Percentiles rank a stretch among this genome's conserved stretches.
These are phyloP conservation scores for Magallana nippona DNA, from an alignment of 2,888 invertebrate genomes.

Conservation along the genomic window DNA sequence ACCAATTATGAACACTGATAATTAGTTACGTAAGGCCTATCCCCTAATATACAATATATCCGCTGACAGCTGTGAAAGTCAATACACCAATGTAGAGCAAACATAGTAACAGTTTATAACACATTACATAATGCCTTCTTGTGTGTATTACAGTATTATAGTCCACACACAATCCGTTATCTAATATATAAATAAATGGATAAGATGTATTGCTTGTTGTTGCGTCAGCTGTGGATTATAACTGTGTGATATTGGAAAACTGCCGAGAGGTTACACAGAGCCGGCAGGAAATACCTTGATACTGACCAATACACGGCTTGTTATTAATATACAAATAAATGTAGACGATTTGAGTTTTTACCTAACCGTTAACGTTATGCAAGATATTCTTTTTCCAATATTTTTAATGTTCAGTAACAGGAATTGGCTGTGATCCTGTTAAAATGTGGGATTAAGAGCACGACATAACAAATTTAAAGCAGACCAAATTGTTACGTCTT, in stretches of 20 bases:
- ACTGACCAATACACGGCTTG: not conserved
- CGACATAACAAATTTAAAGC: slow-evolving; percentile 22
- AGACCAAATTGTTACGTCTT: slow-evolving; percentile 20
- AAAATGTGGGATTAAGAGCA: not conserved
- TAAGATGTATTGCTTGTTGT: not conserved
- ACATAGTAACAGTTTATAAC: not conserved
- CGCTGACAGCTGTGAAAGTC: no score
- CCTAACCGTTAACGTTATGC: not conserved
- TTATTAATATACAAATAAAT: not conserved
- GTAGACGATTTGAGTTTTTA: not conserved
- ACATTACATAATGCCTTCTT: not conserved
- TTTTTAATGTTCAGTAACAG: not conserved
- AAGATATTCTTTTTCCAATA: not conserved
- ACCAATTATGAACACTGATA: no score
- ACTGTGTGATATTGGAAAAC: not conserved
- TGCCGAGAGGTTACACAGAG: not conserved
- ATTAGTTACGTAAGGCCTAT: not conserved
- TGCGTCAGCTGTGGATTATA: not conserved
- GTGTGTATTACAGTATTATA: not conserved
- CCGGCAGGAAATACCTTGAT: not conserved
- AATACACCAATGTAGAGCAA: not conserved
- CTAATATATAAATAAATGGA: slow-evolving; percentile 22
- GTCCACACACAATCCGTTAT: slow-evolving; percentile 7
- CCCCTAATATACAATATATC: not conserved
- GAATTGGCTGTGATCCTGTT: not conserved